A percentile compares a stretch with the other conserved stretches of the same genome.
phyloP scores from a whole-genome alignment of 2,113 vertebrate species.

The Lutjanus erythropterus region DNA sequence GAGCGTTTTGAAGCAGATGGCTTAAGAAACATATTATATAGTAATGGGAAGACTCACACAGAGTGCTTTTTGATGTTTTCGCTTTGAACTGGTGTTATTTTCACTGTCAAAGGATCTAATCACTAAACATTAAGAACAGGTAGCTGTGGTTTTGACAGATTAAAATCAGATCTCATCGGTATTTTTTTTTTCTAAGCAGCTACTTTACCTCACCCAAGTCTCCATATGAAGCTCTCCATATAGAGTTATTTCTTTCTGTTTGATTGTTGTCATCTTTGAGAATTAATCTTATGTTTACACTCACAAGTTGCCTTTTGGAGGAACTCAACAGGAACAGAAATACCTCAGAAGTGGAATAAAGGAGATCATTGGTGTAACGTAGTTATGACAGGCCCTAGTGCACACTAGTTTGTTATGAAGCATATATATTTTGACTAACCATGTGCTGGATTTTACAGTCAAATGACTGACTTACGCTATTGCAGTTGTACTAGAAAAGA shows the following conservation, averaged over 20 bases:
- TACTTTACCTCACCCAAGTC: background rate
- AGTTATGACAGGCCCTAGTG: no score
- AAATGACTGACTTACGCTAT: no score
- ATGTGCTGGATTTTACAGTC: no score
- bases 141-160: conserved; percentile 20
- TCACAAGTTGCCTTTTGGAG: background rate
- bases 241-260: background rate
- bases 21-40: conserved; percentile 17
- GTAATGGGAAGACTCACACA: conserved; percentile 16
- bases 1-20: conserved; percentile 47
- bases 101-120: conserved; percentile 21
- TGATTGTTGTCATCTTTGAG: background rate
- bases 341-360: background rate
- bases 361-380: background rate
- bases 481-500: no score
- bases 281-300: conserved; percentile 2
- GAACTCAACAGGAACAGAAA: background rate
- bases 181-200: background rate
- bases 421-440: no score
- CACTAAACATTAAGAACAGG: conserved; percentile 6
- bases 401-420: no score
- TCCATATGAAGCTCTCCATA: background rate
- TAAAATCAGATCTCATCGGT: background rate
- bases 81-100: conserved; percentile 32
- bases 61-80: conserved; percentile 18